These are phyloP conservation scores for Anodontia alba DNA, from an alignment of 2,888 invertebrate species.

Conservation along the genomic window DNA sequence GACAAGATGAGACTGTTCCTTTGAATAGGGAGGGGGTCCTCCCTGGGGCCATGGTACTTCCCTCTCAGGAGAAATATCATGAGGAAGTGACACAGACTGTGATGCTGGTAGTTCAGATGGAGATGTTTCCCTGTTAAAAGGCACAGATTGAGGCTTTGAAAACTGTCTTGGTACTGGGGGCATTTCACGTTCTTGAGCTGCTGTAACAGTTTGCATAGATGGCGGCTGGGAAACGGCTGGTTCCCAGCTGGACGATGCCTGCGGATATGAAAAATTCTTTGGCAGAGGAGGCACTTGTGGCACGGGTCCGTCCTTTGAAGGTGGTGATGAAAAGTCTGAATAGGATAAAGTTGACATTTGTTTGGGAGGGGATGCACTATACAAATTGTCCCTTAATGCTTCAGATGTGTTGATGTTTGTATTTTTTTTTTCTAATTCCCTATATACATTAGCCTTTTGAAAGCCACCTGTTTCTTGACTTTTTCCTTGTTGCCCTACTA, in stretches of 20 bases:
- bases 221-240: not conserved
- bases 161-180: not conserved
- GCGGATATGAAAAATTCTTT: conserved; percentile 27
- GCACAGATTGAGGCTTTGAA: not conserved
- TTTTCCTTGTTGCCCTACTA: not conserved
- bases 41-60: conserved; percentile 57
- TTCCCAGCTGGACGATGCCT: conserved; percentile 9
- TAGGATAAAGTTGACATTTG: not conserved
- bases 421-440: not conserved
- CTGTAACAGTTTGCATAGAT: not conserved
- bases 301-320: conserved; percentile 46
- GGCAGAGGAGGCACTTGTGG: conserved; percentile 59
- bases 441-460: not conserved
- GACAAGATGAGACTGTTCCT: not conserved
- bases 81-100: not conserved
- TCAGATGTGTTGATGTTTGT: not conserved
- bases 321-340: not conserved
- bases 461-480: conserved; percentile 1
- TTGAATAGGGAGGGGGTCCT: conserved; percentile 51
- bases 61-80: not conserved
- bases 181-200: not conserved
- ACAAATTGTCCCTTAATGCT: not conserved
- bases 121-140: not conserved
- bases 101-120: not conserved
- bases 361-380: not conserved